A percentile compares a stretch with the other conserved stretches of the same genome.
Evolutionary conservation across 2,888 invertebrate genomes (phyloP).

Genomic region (Polyommatus icarus): DNA sequence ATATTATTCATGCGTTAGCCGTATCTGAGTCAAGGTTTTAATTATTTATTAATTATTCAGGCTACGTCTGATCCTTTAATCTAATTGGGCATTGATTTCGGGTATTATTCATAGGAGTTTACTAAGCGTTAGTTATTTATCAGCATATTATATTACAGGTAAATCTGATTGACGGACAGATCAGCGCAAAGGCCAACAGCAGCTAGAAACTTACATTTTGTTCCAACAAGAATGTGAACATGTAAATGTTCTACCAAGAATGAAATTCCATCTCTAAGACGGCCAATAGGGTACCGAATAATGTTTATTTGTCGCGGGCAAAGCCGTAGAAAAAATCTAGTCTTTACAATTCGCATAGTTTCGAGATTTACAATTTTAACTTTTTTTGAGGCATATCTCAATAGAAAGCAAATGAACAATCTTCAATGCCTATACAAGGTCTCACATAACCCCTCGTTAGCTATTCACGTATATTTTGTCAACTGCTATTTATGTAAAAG

Average conservation of each 20-base stretch:
- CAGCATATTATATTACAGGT: background rate
- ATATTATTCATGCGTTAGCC: constrained; percentile 55
- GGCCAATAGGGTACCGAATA: too few relatives aligned
- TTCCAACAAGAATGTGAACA: background rate
- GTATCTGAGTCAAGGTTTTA: constrained; percentile 42
- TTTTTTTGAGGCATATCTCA: background rate
- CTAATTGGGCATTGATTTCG: constrained; percentile 8
- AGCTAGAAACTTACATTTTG: background rate
- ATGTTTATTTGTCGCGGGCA: too few relatives aligned
- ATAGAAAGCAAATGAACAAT: constrained; percentile 12
- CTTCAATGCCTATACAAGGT: constrained; percentile 14
- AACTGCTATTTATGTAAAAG: constrained; percentile 9
- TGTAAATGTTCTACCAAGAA: background rate
- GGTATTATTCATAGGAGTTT: background rate
- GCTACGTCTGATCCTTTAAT: constrained; percentile 4
- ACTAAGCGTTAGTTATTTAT: background rate
- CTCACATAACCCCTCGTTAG: constrained; percentile 1
- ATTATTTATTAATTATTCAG: constrained; percentile 42
- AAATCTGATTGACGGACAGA: background rate
- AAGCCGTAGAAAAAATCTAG: too few relatives aligned
- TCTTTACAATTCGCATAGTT: background rate
- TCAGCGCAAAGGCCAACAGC: background rate
- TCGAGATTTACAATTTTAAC: background rate
- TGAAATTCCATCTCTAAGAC: background rate
- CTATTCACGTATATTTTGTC: constrained; percentile 9